These are phyloP conservation scores for Momotus momota DNA, from an alignment of 2,797 vertebrate species.

Conservation along the genomic window DNA sequence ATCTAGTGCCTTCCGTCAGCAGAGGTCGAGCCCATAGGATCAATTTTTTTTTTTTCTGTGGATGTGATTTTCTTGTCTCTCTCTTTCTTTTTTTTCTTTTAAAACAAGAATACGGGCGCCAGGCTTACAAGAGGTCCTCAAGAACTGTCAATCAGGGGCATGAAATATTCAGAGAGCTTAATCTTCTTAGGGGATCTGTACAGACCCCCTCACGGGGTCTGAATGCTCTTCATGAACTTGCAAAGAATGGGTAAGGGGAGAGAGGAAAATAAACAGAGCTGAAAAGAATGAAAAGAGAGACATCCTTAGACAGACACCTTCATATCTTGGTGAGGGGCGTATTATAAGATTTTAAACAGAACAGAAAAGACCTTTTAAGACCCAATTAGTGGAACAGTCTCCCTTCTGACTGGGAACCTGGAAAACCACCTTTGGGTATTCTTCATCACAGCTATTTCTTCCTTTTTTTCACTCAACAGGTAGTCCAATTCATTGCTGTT, in stretches of 20 bases:
- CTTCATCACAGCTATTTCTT: background rate
- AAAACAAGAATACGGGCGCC: constrained; percentile 80
- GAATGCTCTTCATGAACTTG: constrained; percentile 60
- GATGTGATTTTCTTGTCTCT: constrained; percentile 45
- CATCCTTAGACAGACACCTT: constrained; percentile 64
- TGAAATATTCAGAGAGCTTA: constrained; percentile 85
- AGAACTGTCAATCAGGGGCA: constrained; percentile 81
- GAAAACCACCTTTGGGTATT: constrained; percentile 1
- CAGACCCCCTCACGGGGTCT: constrained; percentile 69
- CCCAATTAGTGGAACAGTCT: constrained; percentile 54
- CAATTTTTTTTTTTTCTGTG: constrained; percentile 74
- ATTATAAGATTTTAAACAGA: constrained; percentile 66
- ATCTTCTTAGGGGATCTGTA: constrained; percentile 77
- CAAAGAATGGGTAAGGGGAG: constrained; percentile 41
- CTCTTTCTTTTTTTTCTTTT: background rate
- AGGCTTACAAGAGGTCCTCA: constrained; percentile 80
- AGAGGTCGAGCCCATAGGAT: constrained; percentile 68
- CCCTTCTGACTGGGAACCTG: constrained; percentile 9
- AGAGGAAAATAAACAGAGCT: constrained; percentile 61
- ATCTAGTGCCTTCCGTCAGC: constrained; percentile 52
- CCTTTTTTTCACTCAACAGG: background rate
- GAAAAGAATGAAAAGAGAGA: constrained; percentile 60
- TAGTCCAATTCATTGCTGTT: background rate
- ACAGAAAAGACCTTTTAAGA: constrained; percentile 58
- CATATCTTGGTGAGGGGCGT: constrained; percentile 11